Percentiles rank a stretch among this genome's conserved stretches.
phyloP scores from a whole-genome alignment of 2,113 vertebrate species.

The Ammodytes dubius region DNA sequence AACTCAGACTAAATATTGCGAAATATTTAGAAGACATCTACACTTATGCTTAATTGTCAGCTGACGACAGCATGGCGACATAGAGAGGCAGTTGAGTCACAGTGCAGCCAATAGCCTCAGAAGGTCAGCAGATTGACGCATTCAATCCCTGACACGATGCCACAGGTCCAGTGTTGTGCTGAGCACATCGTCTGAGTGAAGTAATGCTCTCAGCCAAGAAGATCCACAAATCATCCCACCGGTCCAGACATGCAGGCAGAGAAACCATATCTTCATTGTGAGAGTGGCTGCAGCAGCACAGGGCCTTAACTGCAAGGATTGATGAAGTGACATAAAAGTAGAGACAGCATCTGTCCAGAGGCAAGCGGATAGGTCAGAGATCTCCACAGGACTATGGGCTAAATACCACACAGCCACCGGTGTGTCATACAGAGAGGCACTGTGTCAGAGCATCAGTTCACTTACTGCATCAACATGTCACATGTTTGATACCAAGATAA shows the following conservation, averaged over 20 bases:
- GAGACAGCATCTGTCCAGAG: slow-evolving; percentile 55
- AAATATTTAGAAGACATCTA: no score
- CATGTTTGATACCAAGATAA: background rate
- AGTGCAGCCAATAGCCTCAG: slow-evolving; percentile 14
- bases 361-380: slow-evolving; percentile 58
- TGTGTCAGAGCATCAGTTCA: slow-evolving; percentile 22
- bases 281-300: slow-evolving; percentile 42
- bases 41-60: background rate
- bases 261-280: slow-evolving; percentile 29
- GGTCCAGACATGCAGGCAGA: slow-evolving; percentile 16
- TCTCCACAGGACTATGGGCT: slow-evolving; percentile 48
- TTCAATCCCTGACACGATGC: slow-evolving; percentile 39
- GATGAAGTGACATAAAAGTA: slow-evolving; percentile 67
- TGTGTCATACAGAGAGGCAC: slow-evolving; percentile 18
- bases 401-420: slow-evolving; percentile 47
- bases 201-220: slow-evolving; percentile 25
- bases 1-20: no score
- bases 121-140: slow-evolving; percentile 22
- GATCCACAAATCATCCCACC: slow-evolving; percentile 61
- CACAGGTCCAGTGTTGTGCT: slow-evolving; percentile 17
- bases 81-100: background rate
- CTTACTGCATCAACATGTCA: background rate
- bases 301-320: slow-evolving; percentile 57
- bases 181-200: slow-evolving; percentile 31
- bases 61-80: background rate